Conservation (phyloP, 2,888 invertebrate species). For the Machimus atricapillus region DNA sequence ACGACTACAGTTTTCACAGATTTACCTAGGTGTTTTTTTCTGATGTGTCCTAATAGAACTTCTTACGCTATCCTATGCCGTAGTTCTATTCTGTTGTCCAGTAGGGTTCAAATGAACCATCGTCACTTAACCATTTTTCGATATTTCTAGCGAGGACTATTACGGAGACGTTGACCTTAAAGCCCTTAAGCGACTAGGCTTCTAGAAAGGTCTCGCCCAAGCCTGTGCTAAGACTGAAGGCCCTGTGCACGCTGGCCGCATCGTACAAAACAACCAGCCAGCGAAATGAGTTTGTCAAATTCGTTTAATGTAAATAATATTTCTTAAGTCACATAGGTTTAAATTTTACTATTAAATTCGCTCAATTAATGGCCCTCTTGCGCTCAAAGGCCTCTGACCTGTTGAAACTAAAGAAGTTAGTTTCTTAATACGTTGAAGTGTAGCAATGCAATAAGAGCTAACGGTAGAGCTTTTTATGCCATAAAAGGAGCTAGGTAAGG, state of each 20-base stretch:
- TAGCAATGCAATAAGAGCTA: neutral
- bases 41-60: slow-evolving; percentile 26
- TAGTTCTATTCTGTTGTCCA: slow-evolving; percentile 1
- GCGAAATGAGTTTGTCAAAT: neutral
- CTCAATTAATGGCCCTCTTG: neutral
- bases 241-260: neutral
- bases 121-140: neutral
- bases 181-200: slow-evolving; percentile 81
- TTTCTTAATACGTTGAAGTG: neutral
- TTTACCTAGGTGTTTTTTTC: neutral
- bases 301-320: slow-evolving; percentile 18
- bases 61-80: neutral
- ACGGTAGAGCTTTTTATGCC: neutral
- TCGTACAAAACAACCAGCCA: neutral
- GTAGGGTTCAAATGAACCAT: neutral
- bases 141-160: slow-evolving; percentile 80
- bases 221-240: slow-evolving; percentile 13
- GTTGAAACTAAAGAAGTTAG: neutral
- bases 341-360: neutral
- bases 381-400: neutral
- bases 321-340: neutral
- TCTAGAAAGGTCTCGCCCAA: neutral
- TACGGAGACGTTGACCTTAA: slow-evolving; percentile 91
- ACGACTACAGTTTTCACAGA: neutral
- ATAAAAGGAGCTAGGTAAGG: neutral